Evolutionary conservation across 2,888 invertebrate species (phyloP), one percentile per base, ranked within the genome.

Genomic region (Diploptera punctata): DNA sequence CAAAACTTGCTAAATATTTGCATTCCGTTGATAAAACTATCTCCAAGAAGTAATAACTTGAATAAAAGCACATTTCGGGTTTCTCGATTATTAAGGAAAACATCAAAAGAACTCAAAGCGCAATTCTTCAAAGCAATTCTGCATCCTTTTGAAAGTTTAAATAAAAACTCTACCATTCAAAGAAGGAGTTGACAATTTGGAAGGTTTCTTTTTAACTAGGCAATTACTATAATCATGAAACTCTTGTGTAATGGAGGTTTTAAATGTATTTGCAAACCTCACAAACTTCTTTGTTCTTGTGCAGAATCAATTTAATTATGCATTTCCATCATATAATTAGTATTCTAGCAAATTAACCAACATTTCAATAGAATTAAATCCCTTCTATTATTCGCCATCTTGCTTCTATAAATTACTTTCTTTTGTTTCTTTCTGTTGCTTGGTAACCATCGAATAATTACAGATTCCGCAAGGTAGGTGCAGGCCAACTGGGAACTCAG

Each of bases 181-280:
- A 57, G 57, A n/a, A 16, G 29, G 26, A 47, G 65, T 65, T 47
- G 65, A 65, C 65, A 65, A 65, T 47, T 65, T 65, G 26, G 18
- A 33, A 21, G 65, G 47, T 44, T 65, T 65, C 65, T 13, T 65
- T 54, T 26, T 16, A 26, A 47, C 43, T 24, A n/a, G 7, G 26
- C 65, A 65, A 65, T 65, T 65, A 47, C 65, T 29, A 9, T 65
- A 44, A 65, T 44, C 47, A 29, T 24, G n/a, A 65, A 16, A 29
- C 29, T 47, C 44, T 29, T 26, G 29, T 26, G 47, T 71, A 71
- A 71, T 71, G 71, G 65, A 52, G 44, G 71, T 67, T 71, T 71
- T 57, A 52, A 33, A 33, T 31, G 71, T 71, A 71, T 71, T 71
- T 71, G 43, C 60, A 71, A 71, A 71, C 71, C 67, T 26, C 57